phyloP scores from a whole-genome alignment of 37 sponge, comb jelly and placozoan species.

The Petrosia ficiformis region DNA sequence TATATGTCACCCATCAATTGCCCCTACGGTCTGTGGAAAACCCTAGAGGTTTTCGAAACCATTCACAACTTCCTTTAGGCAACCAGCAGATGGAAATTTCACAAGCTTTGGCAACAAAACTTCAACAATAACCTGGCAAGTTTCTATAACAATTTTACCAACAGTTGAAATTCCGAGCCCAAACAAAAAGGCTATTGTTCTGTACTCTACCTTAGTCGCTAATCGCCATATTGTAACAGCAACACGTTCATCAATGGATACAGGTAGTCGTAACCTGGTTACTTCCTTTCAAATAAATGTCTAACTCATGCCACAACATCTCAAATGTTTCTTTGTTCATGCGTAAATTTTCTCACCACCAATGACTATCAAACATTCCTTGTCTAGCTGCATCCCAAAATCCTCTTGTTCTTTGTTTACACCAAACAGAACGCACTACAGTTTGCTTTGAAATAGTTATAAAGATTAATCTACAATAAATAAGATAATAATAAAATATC shows the following conservation, averaged over 20 bases:
- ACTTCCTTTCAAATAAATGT: background rate
- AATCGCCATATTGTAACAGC: conserved; percentile 54
- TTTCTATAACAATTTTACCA: conserved; percentile 22
- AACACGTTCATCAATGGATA: conserved; percentile 13
- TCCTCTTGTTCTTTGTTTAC: background rate
- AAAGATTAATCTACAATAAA: no score
- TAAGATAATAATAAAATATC: no score
- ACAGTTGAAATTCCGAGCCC: conserved; percentile 40
- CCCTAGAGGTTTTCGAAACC: conserved; percentile 17
- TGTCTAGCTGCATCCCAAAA: background rate
- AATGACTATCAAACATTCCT: background rate
- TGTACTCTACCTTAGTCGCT: conserved; percentile 43
- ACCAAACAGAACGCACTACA: conserved; percentile 16
- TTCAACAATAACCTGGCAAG: conserved; percentile 26
- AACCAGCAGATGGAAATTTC: background rate
- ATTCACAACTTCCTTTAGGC: conserved; percentile 25
- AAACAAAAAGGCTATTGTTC: conserved; percentile 27
- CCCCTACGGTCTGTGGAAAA: conserved; percentile 39
- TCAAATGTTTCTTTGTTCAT: conserved; percentile 4
- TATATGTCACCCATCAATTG: conserved; percentile 40
- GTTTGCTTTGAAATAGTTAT: no score
- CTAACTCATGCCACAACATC: background rate
- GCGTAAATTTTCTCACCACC: conserved; percentile 14
- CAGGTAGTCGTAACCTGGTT: conserved; percentile 8
- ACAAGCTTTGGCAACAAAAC: conserved; percentile 7